Evolutionary conservation across 1,140 invertebrate genomes (phyloP).

Genomic region (Panagrolaimus sp.): DNA sequence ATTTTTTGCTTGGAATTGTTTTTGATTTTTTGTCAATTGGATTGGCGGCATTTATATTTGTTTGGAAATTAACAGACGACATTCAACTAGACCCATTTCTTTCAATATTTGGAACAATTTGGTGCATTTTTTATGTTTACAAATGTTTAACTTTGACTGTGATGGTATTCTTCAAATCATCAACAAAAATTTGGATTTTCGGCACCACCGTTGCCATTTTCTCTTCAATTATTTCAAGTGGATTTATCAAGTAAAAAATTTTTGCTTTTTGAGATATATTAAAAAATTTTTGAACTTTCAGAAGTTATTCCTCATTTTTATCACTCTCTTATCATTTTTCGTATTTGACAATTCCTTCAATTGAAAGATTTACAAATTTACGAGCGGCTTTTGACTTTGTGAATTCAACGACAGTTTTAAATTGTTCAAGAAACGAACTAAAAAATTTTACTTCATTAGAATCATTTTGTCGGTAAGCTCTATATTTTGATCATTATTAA

Average conservation of each 20-base stretch:
- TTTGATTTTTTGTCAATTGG: neutral
- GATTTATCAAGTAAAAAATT: too few relatives aligned
- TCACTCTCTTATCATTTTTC: neutral
- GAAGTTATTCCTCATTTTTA: neutral
- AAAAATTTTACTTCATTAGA: neutral
- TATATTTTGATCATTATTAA: neutral
- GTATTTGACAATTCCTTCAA: neutral
- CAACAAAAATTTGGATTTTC: too few relatives aligned
- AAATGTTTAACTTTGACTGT: slow-evolving; percentile 2
- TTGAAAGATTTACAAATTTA: neutral
- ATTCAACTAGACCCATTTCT: neutral
- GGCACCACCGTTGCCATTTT: too few relatives aligned
- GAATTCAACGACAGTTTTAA: neutral
- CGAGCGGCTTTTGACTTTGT: slow-evolving; percentile 9
- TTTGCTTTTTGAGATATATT: too few relatives aligned
- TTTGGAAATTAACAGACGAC: slow-evolving; percentile 12
- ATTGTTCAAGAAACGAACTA: slow-evolving; percentile 11
- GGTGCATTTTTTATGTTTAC: neutral
- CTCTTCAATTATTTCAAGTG: too few relatives aligned
- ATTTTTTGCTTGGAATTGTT: neutral
- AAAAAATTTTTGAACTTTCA: neutral
- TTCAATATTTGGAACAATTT: neutral
- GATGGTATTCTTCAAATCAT: too few relatives aligned
- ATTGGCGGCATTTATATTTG: neutral
- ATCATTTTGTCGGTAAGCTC: slow-evolving; percentile 1